A percentile compares a stretch with the other conserved stretches of the same genome.
Conservation (phyloP, 2,113 vertebrate genomes). For the Apeltes quadracus region DNA sequence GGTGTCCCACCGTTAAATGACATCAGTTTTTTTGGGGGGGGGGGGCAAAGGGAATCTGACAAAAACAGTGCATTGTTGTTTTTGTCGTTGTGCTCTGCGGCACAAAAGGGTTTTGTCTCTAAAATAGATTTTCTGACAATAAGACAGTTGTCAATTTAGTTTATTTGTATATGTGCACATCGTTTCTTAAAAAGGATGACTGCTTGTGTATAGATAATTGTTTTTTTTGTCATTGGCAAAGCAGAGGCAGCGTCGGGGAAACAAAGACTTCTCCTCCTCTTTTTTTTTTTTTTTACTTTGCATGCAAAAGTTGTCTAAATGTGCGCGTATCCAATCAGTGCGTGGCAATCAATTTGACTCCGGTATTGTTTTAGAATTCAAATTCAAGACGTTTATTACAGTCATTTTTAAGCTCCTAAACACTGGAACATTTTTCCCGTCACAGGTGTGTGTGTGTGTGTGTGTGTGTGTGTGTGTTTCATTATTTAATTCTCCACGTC, state of each 20-base stretch:
- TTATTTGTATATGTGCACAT: neutral
- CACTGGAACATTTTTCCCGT: neutral
- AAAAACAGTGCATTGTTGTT: neutral
- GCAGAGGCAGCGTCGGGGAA: neutral
- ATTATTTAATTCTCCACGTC: neutral
- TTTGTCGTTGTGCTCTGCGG: neutral
- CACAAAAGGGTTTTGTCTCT: neutral
- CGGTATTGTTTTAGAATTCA: neutral
- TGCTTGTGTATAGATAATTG: neutral
- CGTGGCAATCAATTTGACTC: neutral
- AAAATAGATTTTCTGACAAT: neutral
- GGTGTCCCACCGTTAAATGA: no score
- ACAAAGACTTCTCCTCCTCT: neutral
- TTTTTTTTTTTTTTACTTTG: neutral
- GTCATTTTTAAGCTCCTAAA: neutral
- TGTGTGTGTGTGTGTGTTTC: no score
- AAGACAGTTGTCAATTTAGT: neutral
- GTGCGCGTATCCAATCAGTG: no score
- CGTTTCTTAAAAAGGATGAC: neutral
- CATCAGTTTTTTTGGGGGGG: no score
- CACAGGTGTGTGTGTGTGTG: no score
- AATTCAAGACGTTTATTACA: neutral
- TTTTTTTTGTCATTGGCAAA: neutral
- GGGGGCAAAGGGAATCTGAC: no score
- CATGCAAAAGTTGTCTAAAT: neutral